Evolutionary conservation across 1,140 invertebrate genomes (phyloP).

Genomic region (Myzus persicae): DNA sequence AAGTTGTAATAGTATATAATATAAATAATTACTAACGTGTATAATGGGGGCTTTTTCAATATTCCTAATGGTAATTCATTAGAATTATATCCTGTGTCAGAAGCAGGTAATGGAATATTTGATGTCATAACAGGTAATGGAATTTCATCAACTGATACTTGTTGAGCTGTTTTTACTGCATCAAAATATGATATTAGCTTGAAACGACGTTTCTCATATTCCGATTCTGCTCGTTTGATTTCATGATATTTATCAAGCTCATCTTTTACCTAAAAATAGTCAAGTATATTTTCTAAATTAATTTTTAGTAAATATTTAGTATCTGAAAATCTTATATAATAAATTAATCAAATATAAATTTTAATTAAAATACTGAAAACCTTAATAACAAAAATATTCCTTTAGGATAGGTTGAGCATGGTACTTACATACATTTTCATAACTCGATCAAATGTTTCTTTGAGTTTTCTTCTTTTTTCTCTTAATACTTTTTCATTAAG

Average conservation of each 20-base stretch:
- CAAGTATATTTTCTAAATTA: neutral
- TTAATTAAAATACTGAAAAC: neutral
- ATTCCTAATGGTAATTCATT: conserved; percentile 69
- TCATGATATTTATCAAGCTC: conserved; percentile 93
- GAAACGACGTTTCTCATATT: conserved; percentile 89
- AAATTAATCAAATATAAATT: conserved; percentile 2
- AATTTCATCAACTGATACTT: conserved; percentile 92
- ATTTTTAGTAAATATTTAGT: neutral
- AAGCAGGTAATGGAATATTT: conserved; percentile 65
- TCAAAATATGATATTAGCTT: conserved; percentile 92
- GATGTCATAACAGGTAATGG: conserved; percentile 74
- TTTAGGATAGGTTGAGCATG: neutral
- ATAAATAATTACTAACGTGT: conserved; percentile 64
- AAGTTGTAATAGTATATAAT: neutral
- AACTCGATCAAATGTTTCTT: conserved; percentile 93
- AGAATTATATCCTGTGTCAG: conserved; percentile 63
- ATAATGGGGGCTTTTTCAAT: conserved; percentile 77
- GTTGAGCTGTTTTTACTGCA: conserved; percentile 92
- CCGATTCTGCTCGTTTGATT: conserved; percentile 86
- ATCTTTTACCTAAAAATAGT: conserved; percentile 84
- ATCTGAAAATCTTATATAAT: conserved; percentile 30
- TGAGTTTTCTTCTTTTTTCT: conserved; percentile 94
- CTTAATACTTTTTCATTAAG: conserved; percentile 96
- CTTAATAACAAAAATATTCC: neutral
- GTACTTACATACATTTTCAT: conserved; percentile 95